Evolutionary conservation across 2,888 invertebrate species (phyloP).

Genomic region (Pseudoips prasinana): DNA sequence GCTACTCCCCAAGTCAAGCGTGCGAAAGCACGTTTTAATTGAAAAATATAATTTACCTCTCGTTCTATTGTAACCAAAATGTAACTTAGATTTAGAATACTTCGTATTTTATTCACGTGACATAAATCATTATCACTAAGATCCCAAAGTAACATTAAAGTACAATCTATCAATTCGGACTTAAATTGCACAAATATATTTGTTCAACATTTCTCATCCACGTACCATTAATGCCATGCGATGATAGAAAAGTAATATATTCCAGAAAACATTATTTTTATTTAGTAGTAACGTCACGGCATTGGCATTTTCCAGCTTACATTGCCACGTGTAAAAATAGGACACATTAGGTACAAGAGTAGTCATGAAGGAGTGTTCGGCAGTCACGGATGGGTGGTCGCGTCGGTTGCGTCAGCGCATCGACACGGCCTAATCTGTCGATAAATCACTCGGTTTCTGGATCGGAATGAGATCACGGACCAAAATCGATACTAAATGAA

Average conservation of each 20-base stretch:
- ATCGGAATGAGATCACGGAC: constrained; percentile 76
- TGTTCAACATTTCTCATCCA: too few species aligned
- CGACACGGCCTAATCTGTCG: constrained; percentile 60
- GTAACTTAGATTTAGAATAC: too few species aligned
- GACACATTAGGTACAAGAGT: constrained; percentile 53
- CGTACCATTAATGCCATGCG: constrained; percentile 26
- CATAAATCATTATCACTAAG: too few species aligned
- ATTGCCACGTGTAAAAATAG: constrained; percentile 66
- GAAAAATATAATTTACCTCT: too few species aligned
- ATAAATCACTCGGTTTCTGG: constrained; percentile 68
- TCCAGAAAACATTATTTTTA: too few species aligned
- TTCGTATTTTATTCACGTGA: too few species aligned
- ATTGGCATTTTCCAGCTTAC: constrained; percentile 48
- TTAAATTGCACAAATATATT: too few species aligned
- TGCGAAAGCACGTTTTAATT: too few species aligned
- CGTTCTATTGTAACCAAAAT: too few species aligned
- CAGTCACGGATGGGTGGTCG: constrained; percentile 66
- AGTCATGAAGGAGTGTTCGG: constrained; percentile 70
- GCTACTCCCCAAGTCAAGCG: too few species aligned
- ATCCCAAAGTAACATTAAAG: too few species aligned
- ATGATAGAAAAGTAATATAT: constrained; percentile 20
- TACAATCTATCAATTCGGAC: too few species aligned
- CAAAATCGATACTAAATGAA: constrained; percentile 57
- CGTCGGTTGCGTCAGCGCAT: constrained; percentile 72
- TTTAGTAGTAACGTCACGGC: constrained; percentile 27